Evolutionary conservation across 2,113 vertebrate species (phyloP).

Genomic region (Ammospiza caudacuta): DNA sequence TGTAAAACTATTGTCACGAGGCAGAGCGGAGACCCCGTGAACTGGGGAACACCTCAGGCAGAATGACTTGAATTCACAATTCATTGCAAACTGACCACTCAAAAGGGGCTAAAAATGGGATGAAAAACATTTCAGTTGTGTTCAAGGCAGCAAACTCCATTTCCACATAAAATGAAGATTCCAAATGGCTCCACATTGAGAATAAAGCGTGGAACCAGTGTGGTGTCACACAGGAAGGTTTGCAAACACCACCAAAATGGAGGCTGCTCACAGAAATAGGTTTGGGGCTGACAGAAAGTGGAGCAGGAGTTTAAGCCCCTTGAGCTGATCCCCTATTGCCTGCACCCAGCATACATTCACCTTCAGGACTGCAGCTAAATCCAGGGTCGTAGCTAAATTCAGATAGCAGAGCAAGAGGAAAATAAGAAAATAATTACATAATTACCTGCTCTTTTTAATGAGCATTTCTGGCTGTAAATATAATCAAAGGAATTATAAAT

Average conservation of each 20-base stretch:
- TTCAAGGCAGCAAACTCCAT: background rate
- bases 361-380: background rate
- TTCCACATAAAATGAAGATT: background rate
- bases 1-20: background rate
- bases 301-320: background rate
- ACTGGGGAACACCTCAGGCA: background rate
- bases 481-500: background rate
- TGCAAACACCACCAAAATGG: fast-evolving
- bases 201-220: background rate
- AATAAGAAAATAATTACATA: background rate
- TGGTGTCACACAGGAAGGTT: background rate
- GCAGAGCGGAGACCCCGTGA: fast-evolving
- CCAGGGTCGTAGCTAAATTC: background rate
- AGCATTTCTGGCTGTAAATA: background rate
- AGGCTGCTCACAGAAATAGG: background rate
- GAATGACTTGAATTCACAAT: background rate
- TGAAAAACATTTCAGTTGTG: background rate
- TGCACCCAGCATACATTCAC: background rate
- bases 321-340: fast-evolving
- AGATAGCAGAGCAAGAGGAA: background rate
- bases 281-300: background rate
- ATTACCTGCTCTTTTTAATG: background rate
- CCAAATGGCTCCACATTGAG: background rate
- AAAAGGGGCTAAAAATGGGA: background rate
- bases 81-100: background rate